Evolutionary conservation across 2,888 invertebrate species (phyloP).

Genomic region (Perizoma flavofasciatum): DNA sequence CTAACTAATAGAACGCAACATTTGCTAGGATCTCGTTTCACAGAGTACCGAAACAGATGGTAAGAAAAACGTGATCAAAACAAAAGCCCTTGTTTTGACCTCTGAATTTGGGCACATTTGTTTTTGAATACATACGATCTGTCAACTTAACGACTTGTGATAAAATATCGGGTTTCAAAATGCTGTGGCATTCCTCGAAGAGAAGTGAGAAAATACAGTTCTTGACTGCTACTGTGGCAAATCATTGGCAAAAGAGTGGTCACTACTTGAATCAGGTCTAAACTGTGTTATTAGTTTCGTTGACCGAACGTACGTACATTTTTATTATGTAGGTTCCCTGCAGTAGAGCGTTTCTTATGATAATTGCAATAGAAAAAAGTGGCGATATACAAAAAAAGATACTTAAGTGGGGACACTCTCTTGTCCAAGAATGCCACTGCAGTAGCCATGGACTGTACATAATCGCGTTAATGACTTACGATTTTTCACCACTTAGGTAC

Average conservation of each 20-base stretch:
- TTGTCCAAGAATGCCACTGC: not conserved
- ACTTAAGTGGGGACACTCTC: too few species aligned
- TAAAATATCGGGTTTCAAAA: conserved; percentile 54
- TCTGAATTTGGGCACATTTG: conserved; percentile 52
- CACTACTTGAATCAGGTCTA: too few species aligned
- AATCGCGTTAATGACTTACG: conserved; percentile 24
- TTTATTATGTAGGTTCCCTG: too few species aligned
- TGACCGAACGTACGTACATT: too few species aligned
- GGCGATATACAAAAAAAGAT: too few species aligned
- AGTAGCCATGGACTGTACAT: conserved; percentile 6
- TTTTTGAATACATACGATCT: conserved; percentile 51
- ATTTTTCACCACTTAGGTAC: conserved; percentile 31
- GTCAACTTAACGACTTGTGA: conserved; percentile 47
- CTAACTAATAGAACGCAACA: conserved; percentile 46
- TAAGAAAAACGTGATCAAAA: conserved; percentile 26
- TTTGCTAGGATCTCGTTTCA: conserved; percentile 45
- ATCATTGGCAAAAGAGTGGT: not conserved
- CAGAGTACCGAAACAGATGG: conserved; percentile 36
- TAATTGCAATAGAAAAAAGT: too few species aligned
- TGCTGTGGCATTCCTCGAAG: conserved; percentile 23
- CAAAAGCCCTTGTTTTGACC: conserved; percentile 50
- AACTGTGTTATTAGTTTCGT: too few species aligned
- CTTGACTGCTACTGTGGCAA: conserved; percentile 5
- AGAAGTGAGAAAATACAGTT: conserved; percentile 1
- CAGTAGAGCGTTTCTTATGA: too few species aligned